phyloP scores from a whole-genome alignment of 2,113 vertebrate genomes.

The Rhinoptilus africanus region DNA sequence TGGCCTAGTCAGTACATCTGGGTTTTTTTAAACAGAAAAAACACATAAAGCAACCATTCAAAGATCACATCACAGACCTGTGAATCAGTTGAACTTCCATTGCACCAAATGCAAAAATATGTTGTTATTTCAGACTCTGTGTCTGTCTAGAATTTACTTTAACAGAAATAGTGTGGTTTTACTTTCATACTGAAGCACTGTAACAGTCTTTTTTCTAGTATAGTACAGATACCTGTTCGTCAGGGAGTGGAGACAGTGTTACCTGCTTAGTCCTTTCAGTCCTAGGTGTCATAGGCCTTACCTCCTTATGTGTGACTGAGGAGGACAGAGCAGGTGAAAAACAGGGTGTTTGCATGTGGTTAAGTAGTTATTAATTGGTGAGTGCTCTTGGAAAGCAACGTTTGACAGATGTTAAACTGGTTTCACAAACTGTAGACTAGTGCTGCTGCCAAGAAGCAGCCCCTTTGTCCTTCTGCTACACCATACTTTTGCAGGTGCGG shows the following conservation, averaged over 20 bases:
- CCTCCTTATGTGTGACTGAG: background rate
- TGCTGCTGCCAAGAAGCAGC: background rate
- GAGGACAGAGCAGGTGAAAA: background rate
- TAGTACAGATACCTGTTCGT: background rate
- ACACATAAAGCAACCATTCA: accelerated
- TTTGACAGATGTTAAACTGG: background rate
- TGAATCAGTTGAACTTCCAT: background rate
- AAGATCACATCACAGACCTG: background rate
- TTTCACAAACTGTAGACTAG: background rate
- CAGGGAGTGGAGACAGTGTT: accelerated
- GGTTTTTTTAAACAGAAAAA: background rate
- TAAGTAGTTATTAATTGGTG: background rate
- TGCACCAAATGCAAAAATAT: background rate
- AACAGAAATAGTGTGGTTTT: background rate
- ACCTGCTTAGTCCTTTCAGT: background rate
- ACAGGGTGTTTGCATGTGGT: background rate
- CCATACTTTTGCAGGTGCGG: accelerated
- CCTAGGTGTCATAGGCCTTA: background rate
- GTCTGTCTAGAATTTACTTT: background rate
- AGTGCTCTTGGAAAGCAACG: background rate
- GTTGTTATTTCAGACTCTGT: background rate
- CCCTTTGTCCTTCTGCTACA: background rate
- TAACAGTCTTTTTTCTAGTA: background rate
- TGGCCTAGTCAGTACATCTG: background rate
- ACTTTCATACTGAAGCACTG: background rate